phyloP scores from a whole-genome alignment of 2,113 vertebrate genomes.

The Dicerorhinus sumatrensis region DNA sequence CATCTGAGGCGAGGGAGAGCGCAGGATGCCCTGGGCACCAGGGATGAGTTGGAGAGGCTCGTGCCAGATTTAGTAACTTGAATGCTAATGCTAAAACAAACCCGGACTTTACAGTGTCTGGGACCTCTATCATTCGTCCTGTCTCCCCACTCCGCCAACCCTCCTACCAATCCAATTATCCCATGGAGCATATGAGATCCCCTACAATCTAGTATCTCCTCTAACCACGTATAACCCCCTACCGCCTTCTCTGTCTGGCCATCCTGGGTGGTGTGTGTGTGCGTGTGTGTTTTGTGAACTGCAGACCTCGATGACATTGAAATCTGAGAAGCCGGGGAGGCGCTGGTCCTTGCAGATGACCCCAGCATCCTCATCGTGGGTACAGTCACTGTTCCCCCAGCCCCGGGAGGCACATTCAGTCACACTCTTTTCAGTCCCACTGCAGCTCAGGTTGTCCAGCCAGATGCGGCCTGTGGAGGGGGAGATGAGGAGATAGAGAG shows the following conservation, averaged over 20 bases:
- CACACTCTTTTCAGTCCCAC: constrained; percentile 91
- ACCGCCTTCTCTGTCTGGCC: neutral
- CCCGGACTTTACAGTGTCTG: neutral
- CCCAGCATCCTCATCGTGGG: constrained; percentile 96
- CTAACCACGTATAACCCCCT: neutral
- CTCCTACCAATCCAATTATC: neutral
- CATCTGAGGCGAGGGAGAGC: neutral
- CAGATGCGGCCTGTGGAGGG: constrained; percentile 93
- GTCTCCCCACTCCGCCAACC: neutral
- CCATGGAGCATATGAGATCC: neutral
- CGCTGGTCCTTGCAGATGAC: constrained; percentile 96
- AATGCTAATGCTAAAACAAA: neutral
- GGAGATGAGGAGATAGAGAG: constrained; percentile 3
- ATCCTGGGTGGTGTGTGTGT: neutral
- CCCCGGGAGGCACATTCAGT: constrained; percentile 93
- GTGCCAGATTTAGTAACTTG: neutral
- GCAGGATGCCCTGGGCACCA: neutral
- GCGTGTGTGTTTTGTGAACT: neutral
- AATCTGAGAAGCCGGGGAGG: constrained; percentile 93
- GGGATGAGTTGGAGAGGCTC: neutral
- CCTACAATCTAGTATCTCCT: neutral
- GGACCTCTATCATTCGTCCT: neutral
- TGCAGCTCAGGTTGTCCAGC: constrained; percentile 96
- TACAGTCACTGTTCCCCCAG: constrained; percentile 98
- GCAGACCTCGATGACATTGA: constrained; percentile 96